phyloP scores from a whole-genome alignment of 2,888 invertebrate species.

The Taenaris catops region DNA sequence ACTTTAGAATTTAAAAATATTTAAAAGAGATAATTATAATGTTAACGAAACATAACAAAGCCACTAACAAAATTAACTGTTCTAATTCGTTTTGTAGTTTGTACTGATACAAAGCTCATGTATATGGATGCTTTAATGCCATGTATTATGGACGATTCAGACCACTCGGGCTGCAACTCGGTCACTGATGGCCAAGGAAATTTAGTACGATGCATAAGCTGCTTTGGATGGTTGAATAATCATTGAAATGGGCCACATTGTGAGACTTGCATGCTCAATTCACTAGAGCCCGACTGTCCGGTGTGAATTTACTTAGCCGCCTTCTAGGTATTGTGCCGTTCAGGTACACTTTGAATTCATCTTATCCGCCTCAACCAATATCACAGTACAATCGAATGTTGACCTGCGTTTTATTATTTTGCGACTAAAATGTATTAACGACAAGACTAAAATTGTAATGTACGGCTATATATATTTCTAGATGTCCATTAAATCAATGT shows the following conservation, averaged over 20 bases:
- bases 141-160: slow-evolving; percentile 25
- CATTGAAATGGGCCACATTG: slow-evolving; percentile 42
- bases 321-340: slow-evolving; percentile 7
- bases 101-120: slow-evolving; percentile 17
- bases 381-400: too few species aligned
- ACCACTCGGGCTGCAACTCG: slow-evolving; percentile 26
- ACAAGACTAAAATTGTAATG: too few species aligned
- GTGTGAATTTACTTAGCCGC: slow-evolving; percentile 31
- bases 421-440: too few species aligned
- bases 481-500: too few species aligned
- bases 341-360: slow-evolving; percentile 4
- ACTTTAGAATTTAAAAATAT: too few species aligned
- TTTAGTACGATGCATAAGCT: slow-evolving; percentile 39
- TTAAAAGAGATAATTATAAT: too few species aligned
- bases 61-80: too few species aligned
- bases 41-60: too few species aligned
- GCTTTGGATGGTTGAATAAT: slow-evolving; percentile 51
- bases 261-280: slow-evolving; percentile 38
- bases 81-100: slow-evolving; percentile 13
- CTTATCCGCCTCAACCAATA: too few species aligned
- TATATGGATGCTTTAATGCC: slow-evolving; percentile 21
- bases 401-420: too few species aligned
- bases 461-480: too few species aligned
- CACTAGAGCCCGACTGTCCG: slow-evolving; percentile 30
- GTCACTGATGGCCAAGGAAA: slow-evolving; percentile 32